Evolutionary conservation across 2,113 vertebrate species (phyloP), one percentile per base, ranked within the genome.

Genomic region (Caretta caretta): DNA sequence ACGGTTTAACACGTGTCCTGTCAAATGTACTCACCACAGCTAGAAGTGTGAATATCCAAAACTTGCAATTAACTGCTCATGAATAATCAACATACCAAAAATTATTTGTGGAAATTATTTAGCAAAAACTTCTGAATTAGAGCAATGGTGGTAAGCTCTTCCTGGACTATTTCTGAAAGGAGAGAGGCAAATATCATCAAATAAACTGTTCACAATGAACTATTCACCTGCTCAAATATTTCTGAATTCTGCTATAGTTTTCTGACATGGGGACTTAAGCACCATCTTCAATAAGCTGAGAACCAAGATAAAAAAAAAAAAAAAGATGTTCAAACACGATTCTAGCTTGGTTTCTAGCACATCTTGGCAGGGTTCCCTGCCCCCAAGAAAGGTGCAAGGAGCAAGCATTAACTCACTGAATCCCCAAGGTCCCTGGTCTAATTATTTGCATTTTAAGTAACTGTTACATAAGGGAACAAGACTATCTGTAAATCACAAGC

Each of bases 381-480:
- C 42, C 42, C 49, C n/a, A n/a, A 49, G 1, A 9, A 56, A 46
- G 7, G 24, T 0, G 7, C 84, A 78, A 51, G 46, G 48, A 87
- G 29, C 51, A 16, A 62, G 10, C 51, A 51, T 80, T 80, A 65
- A 86, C 10, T 25, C 50, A 29, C 56, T 25, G 42, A 42, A 46
- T 6, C 65, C 46, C 4, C 0, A 1, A 56, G 35, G 14, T 0
- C 6, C 38, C 62, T 0, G 0, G 1, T 5, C 76, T 14, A 46
- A 57, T 57, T 1, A 1, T 56, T 90, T 57, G 19, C 80, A 62
- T 56, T 86, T 69, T 31, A 25, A 72, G n/a, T 0, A 2, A 14
- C 72, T n/a, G 7, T 13, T n/a, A 62, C 57, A 38, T 29, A 87
- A 53, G 31, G 54, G 29, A 22, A 22, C 49, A 19, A 92, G 91